These are phyloP conservation scores for Hanleya hanleyi DNA, from an alignment of 2,888 invertebrate genomes.

Conservation along the genomic window DNA sequence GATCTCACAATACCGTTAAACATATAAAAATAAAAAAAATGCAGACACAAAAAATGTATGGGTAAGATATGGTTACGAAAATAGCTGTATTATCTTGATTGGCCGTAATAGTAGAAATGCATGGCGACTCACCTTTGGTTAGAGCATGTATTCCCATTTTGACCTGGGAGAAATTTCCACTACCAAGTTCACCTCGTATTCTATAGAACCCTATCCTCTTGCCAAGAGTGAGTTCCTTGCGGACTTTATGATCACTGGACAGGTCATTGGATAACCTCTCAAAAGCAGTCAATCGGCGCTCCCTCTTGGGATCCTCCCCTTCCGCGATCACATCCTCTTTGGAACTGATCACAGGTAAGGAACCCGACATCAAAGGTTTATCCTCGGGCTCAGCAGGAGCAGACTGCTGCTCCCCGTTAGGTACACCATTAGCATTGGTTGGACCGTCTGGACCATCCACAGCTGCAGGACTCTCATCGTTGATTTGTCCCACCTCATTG, in stretches of 20 bases:
- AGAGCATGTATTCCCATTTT: conserved; percentile 84
- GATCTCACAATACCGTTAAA: no score
- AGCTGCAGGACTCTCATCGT: neutral
- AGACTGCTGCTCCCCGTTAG: neutral
- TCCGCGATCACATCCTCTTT: neutral
- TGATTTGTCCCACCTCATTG: neutral
- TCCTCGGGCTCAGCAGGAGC: neutral
- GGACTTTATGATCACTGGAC: conserved; percentile 67
- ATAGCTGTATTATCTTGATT: no score
- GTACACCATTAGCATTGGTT: neutral
- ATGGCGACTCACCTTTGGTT: conserved; percentile 80
- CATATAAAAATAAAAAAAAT: no score
- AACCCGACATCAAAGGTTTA: neutral
- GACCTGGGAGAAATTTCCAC: conserved; percentile 87
- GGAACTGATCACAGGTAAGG: neutral
- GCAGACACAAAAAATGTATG: no score
- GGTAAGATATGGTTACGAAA: no score
- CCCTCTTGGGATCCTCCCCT: neutral
- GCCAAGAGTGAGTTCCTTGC: conserved; percentile 81
- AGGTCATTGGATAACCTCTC: conserved; percentile 66
- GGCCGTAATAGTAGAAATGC: no score
- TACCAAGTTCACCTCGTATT: conserved; percentile 83
- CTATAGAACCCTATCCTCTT: conserved; percentile 84
- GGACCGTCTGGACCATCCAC: neutral
- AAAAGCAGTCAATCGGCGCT: conserved; percentile 54